These are phyloP conservation scores for Typhlichthys subterraneus DNA, from an alignment of 2,797 vertebrate genomes.

Conservation along the genomic window DNA sequence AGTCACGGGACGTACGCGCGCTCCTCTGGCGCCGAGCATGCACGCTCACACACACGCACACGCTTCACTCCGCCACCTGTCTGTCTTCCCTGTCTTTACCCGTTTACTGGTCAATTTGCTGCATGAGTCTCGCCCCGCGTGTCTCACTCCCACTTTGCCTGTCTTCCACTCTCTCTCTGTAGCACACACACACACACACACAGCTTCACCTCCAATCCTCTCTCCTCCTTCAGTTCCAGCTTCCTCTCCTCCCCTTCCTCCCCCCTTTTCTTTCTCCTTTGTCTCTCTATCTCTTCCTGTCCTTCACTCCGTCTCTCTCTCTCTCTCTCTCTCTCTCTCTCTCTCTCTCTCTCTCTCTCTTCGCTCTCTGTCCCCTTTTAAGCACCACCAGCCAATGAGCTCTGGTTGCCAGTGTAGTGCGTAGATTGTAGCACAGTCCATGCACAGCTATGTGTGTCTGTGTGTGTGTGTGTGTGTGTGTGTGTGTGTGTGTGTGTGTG, in stretches of 20 bases:
- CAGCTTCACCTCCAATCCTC: slow-evolving; percentile 23
- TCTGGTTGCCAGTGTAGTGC: no score
- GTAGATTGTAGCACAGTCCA: neutral
- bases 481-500: slow-evolving; percentile 8
- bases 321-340: slow-evolving; percentile 47
- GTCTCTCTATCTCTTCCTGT: slow-evolving; percentile 12
- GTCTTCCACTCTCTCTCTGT: slow-evolving; percentile 8
- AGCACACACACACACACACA: slow-evolving; percentile 16
- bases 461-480: neutral
- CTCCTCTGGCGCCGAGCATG: slow-evolving; percentile 8
- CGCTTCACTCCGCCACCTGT: slow-evolving; percentile 34
- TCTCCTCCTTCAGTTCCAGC: slow-evolving; percentile 46
- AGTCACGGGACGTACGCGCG: slow-evolving; percentile 40
- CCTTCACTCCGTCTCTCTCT: slow-evolving; percentile 5
- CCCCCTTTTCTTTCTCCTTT: slow-evolving; percentile 41
- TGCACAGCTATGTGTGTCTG: neutral
- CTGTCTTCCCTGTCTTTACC: slow-evolving; percentile 15
- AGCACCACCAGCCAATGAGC: no score
- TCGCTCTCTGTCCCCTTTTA: neutral
- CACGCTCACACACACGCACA: neutral
- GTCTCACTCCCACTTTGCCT: slow-evolving; percentile 41
- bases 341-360: slow-evolving; percentile 55
- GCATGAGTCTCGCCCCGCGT: slow-evolving; percentile 29
- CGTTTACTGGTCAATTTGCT: neutral
- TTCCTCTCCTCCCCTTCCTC: slow-evolving; percentile 58